Evolutionary conservation across 2,113 vertebrate genomes (phyloP), one percentile per base, ranked within the genome.

Genomic region (Austrofundulus limnaeus): DNA sequence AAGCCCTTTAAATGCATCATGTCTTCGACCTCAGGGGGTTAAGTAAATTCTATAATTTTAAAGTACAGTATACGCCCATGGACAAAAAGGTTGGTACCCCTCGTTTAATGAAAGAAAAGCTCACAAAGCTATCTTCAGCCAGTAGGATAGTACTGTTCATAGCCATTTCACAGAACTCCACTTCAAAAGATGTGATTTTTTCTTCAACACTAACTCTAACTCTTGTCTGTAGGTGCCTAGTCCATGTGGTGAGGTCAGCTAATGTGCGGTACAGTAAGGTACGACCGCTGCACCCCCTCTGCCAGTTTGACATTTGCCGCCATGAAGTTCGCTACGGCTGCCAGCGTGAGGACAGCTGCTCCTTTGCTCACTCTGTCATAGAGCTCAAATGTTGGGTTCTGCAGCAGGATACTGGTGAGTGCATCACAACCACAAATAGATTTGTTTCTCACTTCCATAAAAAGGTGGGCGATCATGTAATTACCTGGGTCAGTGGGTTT

Each of bases 301-400:
- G 96, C 88, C 97, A 98, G 92, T 97, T 99, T 0, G 97, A 98
- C 0, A 94, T 98, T 64, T 99, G 97, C 85, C 94, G 96, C 7
- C 97, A 98, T 0, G 96, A 98, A 87, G 94, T 97, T 59, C 96
- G 96, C 20, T 99, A 98, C 0, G 97, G 97, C 67, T 99, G 97
- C 91, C 93, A 98, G 83, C 93, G 95, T 0, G 97, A 98, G 80
- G 96, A 99, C 89, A 96, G 95, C 91, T 99, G 97, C 90, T 96
- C 97, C 83, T 99, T 99, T 0, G 97, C 97, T 64, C 97, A 99
- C 83, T 98, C 96, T 11, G 95, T 97, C 81, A 97, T 99, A 2
- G 97, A 99, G 82, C 94, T 98, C 66, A 96, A 96, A 83, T 94
- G 98, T 86, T 99, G 97, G 97, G 92, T 98, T 75, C 92, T 99